phyloP scores from a whole-genome alignment of 1,140 invertebrate genomes.

The Drosophila navojoa region DNA sequence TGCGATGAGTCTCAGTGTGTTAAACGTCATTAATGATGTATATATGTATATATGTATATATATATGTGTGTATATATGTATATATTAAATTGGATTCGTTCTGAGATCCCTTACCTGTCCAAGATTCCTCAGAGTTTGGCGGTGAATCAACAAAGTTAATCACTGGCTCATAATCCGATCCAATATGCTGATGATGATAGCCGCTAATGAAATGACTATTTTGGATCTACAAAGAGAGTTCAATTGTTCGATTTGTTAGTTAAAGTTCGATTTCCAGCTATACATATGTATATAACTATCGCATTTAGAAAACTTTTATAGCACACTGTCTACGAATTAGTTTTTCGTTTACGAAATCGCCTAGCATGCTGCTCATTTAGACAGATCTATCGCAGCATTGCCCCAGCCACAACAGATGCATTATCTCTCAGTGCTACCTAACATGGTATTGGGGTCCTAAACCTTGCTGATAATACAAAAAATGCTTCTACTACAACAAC shows the following conservation, averaged over 20 bases:
- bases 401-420: slow-evolving; percentile 33
- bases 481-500: not conserved
- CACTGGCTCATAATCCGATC: slow-evolving; percentile 82
- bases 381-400: slow-evolving; percentile 43
- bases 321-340: slow-evolving; percentile 9
- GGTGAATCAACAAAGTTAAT: slow-evolving; percentile 83
- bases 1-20: slow-evolving; percentile 14
- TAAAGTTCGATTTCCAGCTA: not conserved
- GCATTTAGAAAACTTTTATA: slow-evolving; percentile 2
- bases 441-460: slow-evolving; percentile 67
- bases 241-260: too few species aligned
- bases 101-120: slow-evolving; percentile 70
- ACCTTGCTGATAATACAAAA: slow-evolving; percentile 73
- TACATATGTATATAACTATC: not conserved
- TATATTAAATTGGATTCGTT: slow-evolving; percentile 1
- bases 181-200: slow-evolving; percentile 82
- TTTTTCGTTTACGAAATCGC: slow-evolving; percentile 19
- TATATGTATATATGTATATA: not conserved
- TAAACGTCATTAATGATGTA: not conserved
- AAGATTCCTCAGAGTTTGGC: slow-evolving; percentile 83
- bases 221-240: slow-evolving; percentile 53
- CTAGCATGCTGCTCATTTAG: slow-evolving; percentile 24
- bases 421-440: slow-evolving; percentile 61
- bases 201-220: slow-evolving; percentile 81
- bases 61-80: not conserved